A percentile compares a stretch with the other conserved stretches of the same genome.
Conservation (phyloP, 2,113 vertebrate species). For the Mobula birostris region DNA sequence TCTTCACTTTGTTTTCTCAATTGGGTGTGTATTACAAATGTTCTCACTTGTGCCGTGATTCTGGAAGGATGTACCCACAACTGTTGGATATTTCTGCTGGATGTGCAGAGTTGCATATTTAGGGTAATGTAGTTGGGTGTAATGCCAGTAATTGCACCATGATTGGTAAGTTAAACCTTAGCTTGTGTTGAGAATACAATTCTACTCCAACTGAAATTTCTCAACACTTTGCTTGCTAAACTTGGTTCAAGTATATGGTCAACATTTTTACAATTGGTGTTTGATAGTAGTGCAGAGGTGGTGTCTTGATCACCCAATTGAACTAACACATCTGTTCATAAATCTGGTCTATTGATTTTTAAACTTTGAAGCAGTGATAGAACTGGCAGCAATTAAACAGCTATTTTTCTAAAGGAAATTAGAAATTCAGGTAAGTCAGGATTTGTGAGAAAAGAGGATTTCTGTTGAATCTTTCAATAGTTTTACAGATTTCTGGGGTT, state of each 20-base stretch:
- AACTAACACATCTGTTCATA: neutral
- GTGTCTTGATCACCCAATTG: neutral
- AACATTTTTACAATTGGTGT: neutral
- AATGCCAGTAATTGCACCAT: neutral
- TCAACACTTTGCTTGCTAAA: no score
- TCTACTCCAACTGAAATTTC: no score
- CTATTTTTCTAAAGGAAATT: neutral
- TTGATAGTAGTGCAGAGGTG: neutral
- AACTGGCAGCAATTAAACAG: neutral
- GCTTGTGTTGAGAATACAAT: neutral
- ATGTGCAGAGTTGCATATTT: neutral
- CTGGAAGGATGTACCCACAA: neutral
- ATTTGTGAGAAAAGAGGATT: no score
- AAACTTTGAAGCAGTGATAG: neutral
- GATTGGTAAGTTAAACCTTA: neutral
- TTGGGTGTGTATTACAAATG: neutral
- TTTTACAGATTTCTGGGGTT: no score
- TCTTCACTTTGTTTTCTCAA: neutral
- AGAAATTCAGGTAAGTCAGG: no score
- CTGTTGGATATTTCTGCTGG: neutral
- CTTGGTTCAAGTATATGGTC: neutral
- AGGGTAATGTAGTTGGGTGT: neutral
- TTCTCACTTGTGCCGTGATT: neutral
- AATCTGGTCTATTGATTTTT: neutral
- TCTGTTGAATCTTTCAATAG: no score